Evolutionary conservation across 2,797 vertebrate genomes (phyloP), one percentile per base, ranked within the genome.

Genomic region (Phoebastria nigripes): DNA sequence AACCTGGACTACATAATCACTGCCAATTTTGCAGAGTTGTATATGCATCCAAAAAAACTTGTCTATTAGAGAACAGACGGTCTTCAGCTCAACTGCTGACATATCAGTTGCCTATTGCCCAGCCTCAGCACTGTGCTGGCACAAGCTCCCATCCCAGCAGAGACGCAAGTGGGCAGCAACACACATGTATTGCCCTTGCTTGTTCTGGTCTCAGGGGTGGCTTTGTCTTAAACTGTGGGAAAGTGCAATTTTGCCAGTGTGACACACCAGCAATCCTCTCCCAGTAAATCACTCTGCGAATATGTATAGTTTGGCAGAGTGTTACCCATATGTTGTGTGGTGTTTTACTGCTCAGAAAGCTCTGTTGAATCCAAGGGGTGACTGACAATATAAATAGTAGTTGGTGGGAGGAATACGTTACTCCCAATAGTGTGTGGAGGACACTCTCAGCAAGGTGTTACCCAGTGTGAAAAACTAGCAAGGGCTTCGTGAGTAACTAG

Each of bases 361-460:
- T 94, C 86, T 66, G 28, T 24, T 72, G 61, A 92, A 95, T 82
- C 37, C 52, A 94, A 89, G 67, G 73, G 71, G 90, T 2, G 3
- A 73, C 41, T 90, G 47, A 63, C 54, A 92, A 54, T 80, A 89
- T 85, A 89, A 94, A 90, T 74, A 93, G 89, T n/a, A 93, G 51
- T 12, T 71, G 12, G 91, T 94, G 84, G 92, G 89, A 96, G 74
- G 92, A 96, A 94, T 66, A 89, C 0, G 5, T 89, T 96, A 90
- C 71, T 94, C 71, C 28, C 1, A 7, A 13, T 62, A 73, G 51
- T 37, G 33, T 49, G 56, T 16, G 65, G 29, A 77, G 47, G 35
- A 69, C 79, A 89, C 9, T 11, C 54, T 87, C 35, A 89, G 58
- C 82, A 93, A 97, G 89, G 91, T 74, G 73, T 61, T 86, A 94